Evolutionary conservation across 2,888 invertebrate genomes (phyloP), one percentile per base, ranked within the genome.

Genomic region (Eupithecia inturbata): DNA sequence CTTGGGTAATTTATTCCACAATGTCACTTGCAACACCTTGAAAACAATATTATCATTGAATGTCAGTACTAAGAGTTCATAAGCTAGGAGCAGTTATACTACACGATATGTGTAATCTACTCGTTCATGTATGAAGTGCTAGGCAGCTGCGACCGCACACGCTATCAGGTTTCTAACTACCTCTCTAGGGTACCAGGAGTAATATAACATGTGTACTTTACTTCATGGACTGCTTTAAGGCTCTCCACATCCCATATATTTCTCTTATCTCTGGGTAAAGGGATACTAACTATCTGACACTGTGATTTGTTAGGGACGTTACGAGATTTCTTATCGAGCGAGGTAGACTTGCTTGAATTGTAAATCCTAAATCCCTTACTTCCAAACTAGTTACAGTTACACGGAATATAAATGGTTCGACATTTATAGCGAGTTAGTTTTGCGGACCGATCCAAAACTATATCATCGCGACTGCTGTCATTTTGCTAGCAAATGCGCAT

Each of bases 141-240:
- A 79, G 82, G 80, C 81, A 81, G 81, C 82, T 84, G 83, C 80
- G 83, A 84, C 78, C 79, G 74, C 77, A 74, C 72, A 67, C 62
- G 57, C 73, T 78, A 73, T 81, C 77, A 60, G 74, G 74, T 81
- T 78, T 76, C 74, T 74, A 70, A 73, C 77, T 72, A 70, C 74
- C 80, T 77, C 67, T 71, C 76, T 67, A 64, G 36, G 72, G 67
- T 68, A 75, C 72, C 67, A 70, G 68, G 70, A 73, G 73, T 76
- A 71, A 75, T 75, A 53, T 67, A 75, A 69, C 72, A 70, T 66
- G 63, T 66, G 66, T 68, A 26, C 67, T 49, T 66, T 22, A 41
- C 14, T 45, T 39, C 70, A 67, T 36, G 71, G 71, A 75, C 70
- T 72, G 64, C 63, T 72, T 72, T 72, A 68, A 64, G 70, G 19